Conservation (phyloP, 92 coral and sea anemone genomes). For the Actinostola sp. region DNA sequence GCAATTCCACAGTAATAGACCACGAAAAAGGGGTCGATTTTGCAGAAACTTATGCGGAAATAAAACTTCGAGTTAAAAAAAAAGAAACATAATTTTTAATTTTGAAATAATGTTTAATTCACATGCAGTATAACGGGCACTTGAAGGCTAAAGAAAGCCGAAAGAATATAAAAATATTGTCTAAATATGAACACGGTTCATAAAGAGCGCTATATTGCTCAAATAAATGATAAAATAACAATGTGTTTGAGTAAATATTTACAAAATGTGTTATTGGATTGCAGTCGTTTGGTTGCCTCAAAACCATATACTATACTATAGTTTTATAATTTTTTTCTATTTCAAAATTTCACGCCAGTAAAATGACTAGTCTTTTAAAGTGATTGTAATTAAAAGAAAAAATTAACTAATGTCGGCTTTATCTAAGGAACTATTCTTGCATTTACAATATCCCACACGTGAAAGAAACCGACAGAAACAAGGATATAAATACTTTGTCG, state of each 20-base stretch:
- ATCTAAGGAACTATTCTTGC: too few relatives aligned
- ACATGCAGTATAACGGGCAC: not conserved
- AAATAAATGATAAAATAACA: not conserved
- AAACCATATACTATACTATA: too few relatives aligned
- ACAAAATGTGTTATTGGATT: not conserved
- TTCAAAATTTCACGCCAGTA: too few relatives aligned
- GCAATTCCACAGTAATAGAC: not conserved
- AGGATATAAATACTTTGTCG: not conserved
- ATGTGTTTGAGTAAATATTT: not conserved
- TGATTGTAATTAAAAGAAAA: too few relatives aligned
- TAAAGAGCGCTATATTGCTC: not conserved
- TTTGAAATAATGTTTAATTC: conserved; percentile 3
- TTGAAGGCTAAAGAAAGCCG: not conserved
- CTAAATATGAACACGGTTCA: not conserved
- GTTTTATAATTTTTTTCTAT: too few relatives aligned
- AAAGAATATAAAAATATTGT: not conserved
- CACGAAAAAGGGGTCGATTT: not conserved
- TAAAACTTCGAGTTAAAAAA: not conserved
- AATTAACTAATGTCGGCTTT: too few relatives aligned
- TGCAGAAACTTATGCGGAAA: not conserved
- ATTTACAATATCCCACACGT: not conserved
- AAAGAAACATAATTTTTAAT: not conserved
- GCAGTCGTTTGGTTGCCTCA: too few relatives aligned
- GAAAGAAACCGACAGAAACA: not conserved
- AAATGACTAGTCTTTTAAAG: too few relatives aligned